Evolutionary conservation across 1,140 invertebrate genomes (phyloP), one percentile per base, ranked within the genome.

Genomic region (Brachionus sp.): DNA sequence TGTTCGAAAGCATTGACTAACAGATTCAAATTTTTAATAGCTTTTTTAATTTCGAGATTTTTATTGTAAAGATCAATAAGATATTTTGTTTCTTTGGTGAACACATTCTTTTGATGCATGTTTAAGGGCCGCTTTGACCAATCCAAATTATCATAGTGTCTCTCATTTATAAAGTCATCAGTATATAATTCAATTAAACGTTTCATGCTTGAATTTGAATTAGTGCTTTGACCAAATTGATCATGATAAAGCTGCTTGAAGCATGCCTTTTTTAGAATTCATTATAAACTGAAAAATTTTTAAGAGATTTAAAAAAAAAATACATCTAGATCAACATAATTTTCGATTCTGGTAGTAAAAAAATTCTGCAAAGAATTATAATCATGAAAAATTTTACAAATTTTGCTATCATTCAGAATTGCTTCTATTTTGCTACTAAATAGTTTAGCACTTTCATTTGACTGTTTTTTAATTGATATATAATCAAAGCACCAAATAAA

Each of bases 401-500:
- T 75, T 75, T 75, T 46, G 25, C 5, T 6, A 50, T 29, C 33
- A 46, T 29, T 75, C 4, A 75, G 44, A 12, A 46, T 29, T 5
- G 4, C 25, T 46, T 75, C 25, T 12, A 75, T 50, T 46, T 46
- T 75, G 12, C 44, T 35, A 25, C 12, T n/a, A 39, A 70, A 39
- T 39, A 19, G 9, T 19, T 39, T 70, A 12, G 37, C 35, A 70
- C 37, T 39, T 5, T 70, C 66, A 70, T 16, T 70, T 16, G 66
- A 70, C 6, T 39, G 33, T 10, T 70, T 70, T 19, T 70, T 70
- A 16, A 70, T 70, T 6, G 66, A 19, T 19, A 70, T 3, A 39
- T 37, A 70, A 39, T 70, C 66, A 70, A 70, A 70, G 35, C 66
- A 70, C 66, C 66, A 70, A 70, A 70, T 39, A 10, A 70, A 70